Evolutionary conservation across 2,797 vertebrate genomes (phyloP).

Genomic region (Melanitta fusca): DNA sequence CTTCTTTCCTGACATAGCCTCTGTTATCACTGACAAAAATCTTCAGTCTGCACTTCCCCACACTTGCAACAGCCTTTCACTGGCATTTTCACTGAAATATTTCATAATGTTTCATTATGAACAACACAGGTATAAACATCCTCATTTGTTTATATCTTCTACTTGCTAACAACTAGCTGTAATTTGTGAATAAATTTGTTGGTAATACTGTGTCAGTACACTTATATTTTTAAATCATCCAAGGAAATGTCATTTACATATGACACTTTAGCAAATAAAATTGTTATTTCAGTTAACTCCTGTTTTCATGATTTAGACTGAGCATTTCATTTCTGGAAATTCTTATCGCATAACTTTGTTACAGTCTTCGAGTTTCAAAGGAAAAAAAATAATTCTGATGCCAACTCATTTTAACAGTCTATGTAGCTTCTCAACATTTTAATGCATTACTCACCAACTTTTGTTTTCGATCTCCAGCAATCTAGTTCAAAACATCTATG

Average conservation of each 20-base stretch:
- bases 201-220: not conserved
- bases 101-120: not conserved
- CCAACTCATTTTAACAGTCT: not conserved
- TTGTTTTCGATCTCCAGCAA: not conserved
- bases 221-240: not conserved
- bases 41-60: not conserved
- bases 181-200: not conserved
- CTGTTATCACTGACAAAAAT: not conserved
- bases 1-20: not conserved
- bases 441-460: not conserved
- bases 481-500: not conserved
- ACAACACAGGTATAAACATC: not conserved
- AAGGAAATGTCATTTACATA: not conserved
- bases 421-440: not conserved
- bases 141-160: not conserved
- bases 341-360: not conserved
- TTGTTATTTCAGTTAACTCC: not conserved
- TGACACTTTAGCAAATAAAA: not conserved
- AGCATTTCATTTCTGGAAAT: not conserved
- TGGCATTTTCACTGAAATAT: no score
- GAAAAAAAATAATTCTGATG: slow-evolving; percentile 8
- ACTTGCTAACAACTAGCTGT: not conserved
- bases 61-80: not conserved
- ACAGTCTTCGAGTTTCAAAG: slow-evolving; percentile 27
- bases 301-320: not conserved